phyloP scores from a whole-genome alignment of 2,797 vertebrate species.

The Enteromius argenteus region DNA sequence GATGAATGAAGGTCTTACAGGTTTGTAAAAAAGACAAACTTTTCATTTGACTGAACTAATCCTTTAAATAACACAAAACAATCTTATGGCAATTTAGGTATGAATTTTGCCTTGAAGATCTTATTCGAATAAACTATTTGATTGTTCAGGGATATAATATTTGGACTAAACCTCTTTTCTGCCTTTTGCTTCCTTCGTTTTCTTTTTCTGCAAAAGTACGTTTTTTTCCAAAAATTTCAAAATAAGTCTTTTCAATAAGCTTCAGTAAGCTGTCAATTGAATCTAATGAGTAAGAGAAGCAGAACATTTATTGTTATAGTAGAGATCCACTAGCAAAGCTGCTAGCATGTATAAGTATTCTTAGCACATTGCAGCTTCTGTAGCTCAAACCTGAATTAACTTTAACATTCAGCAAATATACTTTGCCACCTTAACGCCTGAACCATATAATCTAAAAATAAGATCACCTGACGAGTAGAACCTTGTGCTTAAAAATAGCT shows the following conservation, averaged over 20 bases:
- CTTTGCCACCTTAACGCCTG: neutral
- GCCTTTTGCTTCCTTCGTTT: neutral
- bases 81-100: neutral
- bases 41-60: neutral
- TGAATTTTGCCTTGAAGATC: neutral
- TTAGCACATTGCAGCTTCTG: neutral
- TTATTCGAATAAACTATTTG: neutral
- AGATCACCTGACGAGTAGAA: slow-evolving; percentile 8
- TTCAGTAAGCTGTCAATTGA: neutral
- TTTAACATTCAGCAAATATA: slow-evolving; percentile 23
- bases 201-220: neutral
- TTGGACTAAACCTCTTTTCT: neutral
- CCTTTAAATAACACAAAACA: neutral
- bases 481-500: slow-evolving; percentile 36
- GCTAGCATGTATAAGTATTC: neutral
- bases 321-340: neutral
- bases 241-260: neutral
- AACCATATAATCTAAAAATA: neutral
- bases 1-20: neutral
- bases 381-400: slow-evolving; percentile 1
- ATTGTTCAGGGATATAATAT: neutral
- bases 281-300: neutral
- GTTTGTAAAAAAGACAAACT: neutral
- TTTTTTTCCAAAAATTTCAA: neutral
- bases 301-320: neutral